Evolutionary conservation across 1,140 invertebrate genomes (phyloP), one percentile per base, ranked within the genome.

Genomic region (Halesus radiatus): DNA sequence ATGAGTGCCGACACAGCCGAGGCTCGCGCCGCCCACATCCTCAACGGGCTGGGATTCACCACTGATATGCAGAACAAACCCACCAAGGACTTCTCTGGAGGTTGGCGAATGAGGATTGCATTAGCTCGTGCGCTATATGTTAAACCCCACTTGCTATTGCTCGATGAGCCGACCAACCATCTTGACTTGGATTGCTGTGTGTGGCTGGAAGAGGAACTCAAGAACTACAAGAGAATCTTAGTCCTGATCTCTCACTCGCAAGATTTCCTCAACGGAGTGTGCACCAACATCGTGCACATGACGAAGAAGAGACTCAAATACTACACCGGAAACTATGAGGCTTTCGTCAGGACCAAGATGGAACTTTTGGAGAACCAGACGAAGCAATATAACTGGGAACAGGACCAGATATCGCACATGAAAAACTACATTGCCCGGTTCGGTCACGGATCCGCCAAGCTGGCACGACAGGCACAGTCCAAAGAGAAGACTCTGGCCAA

Each of bases 91-190:
- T 99, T 99, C 87, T 98, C 97, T 74, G 98, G 95, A 91, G 98
- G 99, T 86, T 99, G 99, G 99, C 92, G 99, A 76, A 99, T 99
- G 99, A 92, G 99, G 85, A 99, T 99, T 85, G 97, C 98, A n/a
- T 89, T 99, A 29, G 99, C 99, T n/a, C 92, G 97, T 88, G 95
- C 96, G 13, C 86, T 97, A 16, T 97, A 96, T 84, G 95, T 96
- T 4, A 94, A 98, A 92, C 98, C 98, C 10, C 98, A 99, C 92
- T 88, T 99, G 29, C 58, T 78, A 18, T 64, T 78, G 20, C 64
- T 78, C 20, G 76, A 78, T 18, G 76, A 78, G 37, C 98, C 98
- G 58, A 99, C 98, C 1, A 99, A 99, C 91, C 98, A 99, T 89
- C 92, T 99, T 85, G 98, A 99, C 92, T 93, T 99, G 84, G 98